Conservation (phyloP, 2,888 invertebrate genomes). For the Patella caerulea region DNA sequence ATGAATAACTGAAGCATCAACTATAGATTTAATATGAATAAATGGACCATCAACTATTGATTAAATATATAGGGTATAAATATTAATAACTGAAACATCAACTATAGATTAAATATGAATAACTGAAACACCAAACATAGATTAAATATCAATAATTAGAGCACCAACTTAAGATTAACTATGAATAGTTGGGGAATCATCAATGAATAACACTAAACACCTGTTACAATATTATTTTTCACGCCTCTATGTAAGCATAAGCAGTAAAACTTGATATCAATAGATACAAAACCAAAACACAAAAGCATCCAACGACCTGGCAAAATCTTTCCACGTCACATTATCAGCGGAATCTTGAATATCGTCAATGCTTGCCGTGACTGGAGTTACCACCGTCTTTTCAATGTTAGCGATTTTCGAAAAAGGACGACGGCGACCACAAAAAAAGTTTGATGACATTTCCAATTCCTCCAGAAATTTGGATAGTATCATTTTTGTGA, state of each 20-base stretch:
- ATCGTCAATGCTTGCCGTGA: background rate
- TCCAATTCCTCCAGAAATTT: conserved; percentile 7
- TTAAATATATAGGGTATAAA: too few relatives aligned
- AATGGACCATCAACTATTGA: too few relatives aligned
- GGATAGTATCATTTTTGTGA: conserved; percentile 13
- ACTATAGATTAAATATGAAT: too few relatives aligned
- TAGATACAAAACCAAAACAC: background rate
- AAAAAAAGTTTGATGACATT: background rate
- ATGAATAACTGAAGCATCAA: too few relatives aligned
- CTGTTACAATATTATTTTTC: too few relatives aligned
- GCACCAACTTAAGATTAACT: too few relatives aligned
- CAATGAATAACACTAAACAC: too few relatives aligned
- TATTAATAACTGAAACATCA: too few relatives aligned
- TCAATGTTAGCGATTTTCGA: background rate
- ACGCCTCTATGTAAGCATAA: background rate
- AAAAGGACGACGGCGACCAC: background rate
- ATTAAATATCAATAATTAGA: too few relatives aligned
- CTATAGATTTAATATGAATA: too few relatives aligned
- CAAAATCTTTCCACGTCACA: background rate
- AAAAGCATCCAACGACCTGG: background rate
- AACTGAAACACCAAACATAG: too few relatives aligned
- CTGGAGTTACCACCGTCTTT: background rate
- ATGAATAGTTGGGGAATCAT: too few relatives aligned
- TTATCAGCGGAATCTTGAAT: background rate
- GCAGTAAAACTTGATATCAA: background rate